phyloP scores from a whole-genome alignment of 2,888 invertebrate genomes.

The Amphipoea oculea region DNA sequence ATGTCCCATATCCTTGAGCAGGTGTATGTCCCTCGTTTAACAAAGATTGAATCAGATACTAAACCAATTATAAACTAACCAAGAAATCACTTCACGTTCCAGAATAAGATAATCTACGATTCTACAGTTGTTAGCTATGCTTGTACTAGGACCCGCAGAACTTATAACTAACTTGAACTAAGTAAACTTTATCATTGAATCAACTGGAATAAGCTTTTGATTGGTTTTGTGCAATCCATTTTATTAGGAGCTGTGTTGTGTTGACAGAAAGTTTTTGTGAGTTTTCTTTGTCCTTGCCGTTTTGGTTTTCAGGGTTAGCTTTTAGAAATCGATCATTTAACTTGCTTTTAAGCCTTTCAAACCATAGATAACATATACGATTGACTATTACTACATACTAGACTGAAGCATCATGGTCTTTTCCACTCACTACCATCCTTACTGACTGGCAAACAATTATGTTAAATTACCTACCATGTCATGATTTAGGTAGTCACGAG shows the following conservation, averaged over 20 bases:
- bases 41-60: background rate
- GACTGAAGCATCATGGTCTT: too few species aligned
- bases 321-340: background rate
- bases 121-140: conserved; percentile 42
- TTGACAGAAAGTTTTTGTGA: background rate
- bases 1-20: background rate
- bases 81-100: conserved; percentile 8
- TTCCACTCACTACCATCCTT: background rate
- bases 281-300: background rate
- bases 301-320: background rate
- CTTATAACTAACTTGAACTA: conserved; percentile 31
- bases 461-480: background rate
- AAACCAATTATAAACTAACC: conserved; percentile 12
- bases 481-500: background rate
- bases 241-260: conserved; percentile 5
- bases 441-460: background rate
- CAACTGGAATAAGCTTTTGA: conserved; percentile 47
- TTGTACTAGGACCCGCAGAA: conserved; percentile 18
- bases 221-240: conserved; percentile 35
- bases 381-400: too few species aligned
- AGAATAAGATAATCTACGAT: conserved; percentile 21
- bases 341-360: background rate
- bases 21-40: background rate
- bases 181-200: conserved; percentile 42
- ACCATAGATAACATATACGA: background rate